Percentiles rank a stretch among this genome's conserved stretches.
phyloP scores from a whole-genome alignment of 2,888 invertebrate genomes.

The Linnaemya vulpina region DNA sequence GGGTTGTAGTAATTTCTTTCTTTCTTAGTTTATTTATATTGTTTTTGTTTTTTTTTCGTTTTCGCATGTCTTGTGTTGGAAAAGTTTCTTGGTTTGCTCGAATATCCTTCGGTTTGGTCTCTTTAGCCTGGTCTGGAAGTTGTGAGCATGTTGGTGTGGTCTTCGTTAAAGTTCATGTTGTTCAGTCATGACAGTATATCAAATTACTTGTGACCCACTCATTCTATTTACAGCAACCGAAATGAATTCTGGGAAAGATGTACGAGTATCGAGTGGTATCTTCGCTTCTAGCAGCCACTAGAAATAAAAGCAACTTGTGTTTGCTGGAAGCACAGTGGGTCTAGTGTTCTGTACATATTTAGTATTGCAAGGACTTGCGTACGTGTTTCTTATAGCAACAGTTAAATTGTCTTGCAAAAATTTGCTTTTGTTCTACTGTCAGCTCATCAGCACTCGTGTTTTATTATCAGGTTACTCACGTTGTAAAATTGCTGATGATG shows the following conservation, averaged over 20 bases:
- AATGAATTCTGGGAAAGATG: neutral
- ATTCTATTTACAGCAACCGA: slow-evolving; percentile 40
- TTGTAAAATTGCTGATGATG: slow-evolving; percentile 54
- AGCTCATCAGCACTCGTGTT: slow-evolving; percentile 44
- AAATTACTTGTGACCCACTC: slow-evolving; percentile 77
- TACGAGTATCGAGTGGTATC: neutral
- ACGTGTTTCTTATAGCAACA: neutral
- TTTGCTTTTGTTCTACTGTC: slow-evolving; percentile 6
- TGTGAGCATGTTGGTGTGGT: slow-evolving; percentile 61
- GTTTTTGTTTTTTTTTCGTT: slow-evolving; percentile 24
- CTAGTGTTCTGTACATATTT: neutral
- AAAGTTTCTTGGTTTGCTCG: slow-evolving; percentile 53
- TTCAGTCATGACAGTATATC: slow-evolving; percentile 78
- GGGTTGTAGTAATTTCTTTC: slow-evolving; percentile 46
- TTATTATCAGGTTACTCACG: slow-evolving; percentile 77
- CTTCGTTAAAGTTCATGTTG: slow-evolving; percentile 62
- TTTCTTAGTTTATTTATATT: slow-evolving; percentile 38
- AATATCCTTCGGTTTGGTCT: slow-evolving; percentile 18
- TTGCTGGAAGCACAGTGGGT: slow-evolving; percentile 8
- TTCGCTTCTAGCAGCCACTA: neutral
- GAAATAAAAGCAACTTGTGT: neutral
- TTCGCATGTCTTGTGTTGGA: slow-evolving; percentile 11
- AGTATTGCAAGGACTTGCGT: neutral
- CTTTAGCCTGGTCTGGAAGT: slow-evolving; percentile 30
- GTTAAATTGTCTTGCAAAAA: neutral